Evolutionary conservation across 2,888 invertebrate species (phyloP), one percentile per base, ranked within the genome.

Genomic region (Homarus gammarus): DNA sequence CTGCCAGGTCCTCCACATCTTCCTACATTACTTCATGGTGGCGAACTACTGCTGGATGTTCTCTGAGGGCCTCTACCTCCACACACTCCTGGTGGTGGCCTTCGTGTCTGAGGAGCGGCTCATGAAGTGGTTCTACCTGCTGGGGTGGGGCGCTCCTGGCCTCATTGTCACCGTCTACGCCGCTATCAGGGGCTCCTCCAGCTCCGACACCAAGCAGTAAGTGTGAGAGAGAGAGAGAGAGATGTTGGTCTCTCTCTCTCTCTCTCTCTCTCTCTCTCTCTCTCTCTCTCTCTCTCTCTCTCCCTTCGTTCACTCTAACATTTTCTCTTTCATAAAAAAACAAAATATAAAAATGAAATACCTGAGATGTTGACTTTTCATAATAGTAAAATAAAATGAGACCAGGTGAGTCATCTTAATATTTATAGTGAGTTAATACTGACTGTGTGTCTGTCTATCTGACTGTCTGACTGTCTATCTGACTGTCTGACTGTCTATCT

Each of bases 21-120:
- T 96, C 77, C 95, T 97, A 83, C 97, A 98, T 94, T 98, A 97
- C 94, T 97, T 97, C 93, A 95, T 98, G 92, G 95, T 98, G 90
- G 97, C 97, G 93, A 98, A 97, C 94, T 99, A 98, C 94, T 96
- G 97, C 92, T 99, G 99, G 99, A 99, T 98, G 98, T 95, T 99
- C 93, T 98, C 98, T 94, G 98, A 98, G 94, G 98, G 98, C 0
- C 95, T 98, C 92, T 98, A 98, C 94, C 95, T 99, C 92, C 98
- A 98, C 94, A 98, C 98, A 0, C 96, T 99, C 92, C 96, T 99
- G 1, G 98, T 98, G 36, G 96, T 96, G 92, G 97, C 98, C 3
- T 98, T 99, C 94, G 97, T 98, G 92, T 96, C 97, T 36, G 98
- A 98, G 94, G 96, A 97, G 92, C 96, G 96, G 91, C 95, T 99